Conservation (phyloP, 1,140 invertebrate species). For the Sweltsa coloradensis region DNA sequence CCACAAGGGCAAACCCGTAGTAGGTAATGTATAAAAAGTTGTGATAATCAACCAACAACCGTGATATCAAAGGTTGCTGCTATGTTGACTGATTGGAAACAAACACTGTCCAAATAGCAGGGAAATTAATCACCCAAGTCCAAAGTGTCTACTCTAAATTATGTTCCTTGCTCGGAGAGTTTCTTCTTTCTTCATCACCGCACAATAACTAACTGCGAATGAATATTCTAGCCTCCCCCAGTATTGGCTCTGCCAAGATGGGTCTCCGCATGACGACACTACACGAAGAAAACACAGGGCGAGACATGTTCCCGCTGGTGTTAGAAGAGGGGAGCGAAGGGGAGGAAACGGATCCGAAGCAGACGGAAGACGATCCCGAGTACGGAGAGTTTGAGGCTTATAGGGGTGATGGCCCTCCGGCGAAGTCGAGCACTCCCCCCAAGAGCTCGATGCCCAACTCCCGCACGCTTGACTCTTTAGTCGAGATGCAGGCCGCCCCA, state of each 20-base stretch:
- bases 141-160: too few relatives aligned
- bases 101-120: too few relatives aligned
- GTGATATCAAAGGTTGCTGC: too few relatives aligned
- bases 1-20: too few relatives aligned
- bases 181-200: too few relatives aligned
- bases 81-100: too few relatives aligned
- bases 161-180: too few relatives aligned
- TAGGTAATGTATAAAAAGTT: too few relatives aligned
- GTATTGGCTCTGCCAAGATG: slow-evolving; percentile 62
- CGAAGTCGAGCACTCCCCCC: slow-evolving; percentile 8
- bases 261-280: slow-evolving; percentile 82
- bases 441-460: slow-evolving; percentile 45
- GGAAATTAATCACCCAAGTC: too few relatives aligned
- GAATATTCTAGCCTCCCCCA: slow-evolving; percentile 75
- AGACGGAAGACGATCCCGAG: slow-evolving; percentile 34
- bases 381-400: slow-evolving; percentile 45
- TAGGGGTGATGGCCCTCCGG: slow-evolving; percentile 10
- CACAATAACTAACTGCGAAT: too few relatives aligned
- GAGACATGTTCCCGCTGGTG: slow-evolving; percentile 7
- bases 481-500: slow-evolving; percentile 51
- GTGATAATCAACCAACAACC: too few relatives aligned
- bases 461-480: slow-evolving; percentile 60
- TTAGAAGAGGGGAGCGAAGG: slow-evolving; percentile 22
- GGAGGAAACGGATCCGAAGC: slow-evolving; percentile 21
- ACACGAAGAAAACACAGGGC: slow-evolving; percentile 55